These are phyloP conservation scores for Zaprionus camerounensis DNA, from an alignment of 1,140 invertebrate species.

Conservation along the genomic window DNA sequence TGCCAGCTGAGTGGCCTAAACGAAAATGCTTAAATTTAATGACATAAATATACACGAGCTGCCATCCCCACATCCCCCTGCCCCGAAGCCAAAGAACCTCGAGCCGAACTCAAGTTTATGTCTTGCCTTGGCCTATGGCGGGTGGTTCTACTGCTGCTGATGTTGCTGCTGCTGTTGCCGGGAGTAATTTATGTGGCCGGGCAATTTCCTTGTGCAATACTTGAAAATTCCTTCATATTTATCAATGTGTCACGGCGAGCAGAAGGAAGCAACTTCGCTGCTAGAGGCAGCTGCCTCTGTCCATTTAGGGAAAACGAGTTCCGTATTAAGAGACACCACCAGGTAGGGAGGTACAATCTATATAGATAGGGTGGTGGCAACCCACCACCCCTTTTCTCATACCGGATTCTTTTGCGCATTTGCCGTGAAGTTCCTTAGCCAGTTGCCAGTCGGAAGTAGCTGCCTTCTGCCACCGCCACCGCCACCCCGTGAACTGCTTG, in stretches of 20 bases:
- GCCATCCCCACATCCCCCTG: constrained; percentile 12
- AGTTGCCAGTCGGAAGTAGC: constrained; percentile 42
- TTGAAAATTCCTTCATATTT: constrained; percentile 57
- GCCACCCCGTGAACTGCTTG: constrained; percentile 59
- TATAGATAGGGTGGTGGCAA: neutral
- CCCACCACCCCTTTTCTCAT: constrained; percentile 55
- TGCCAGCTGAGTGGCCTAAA: constrained; percentile 83
- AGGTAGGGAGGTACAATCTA: neutral
- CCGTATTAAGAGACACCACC: constrained; percentile 5
- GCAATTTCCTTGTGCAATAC: constrained; percentile 49
- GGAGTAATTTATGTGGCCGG: constrained; percentile 41
- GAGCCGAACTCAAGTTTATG: neutral
- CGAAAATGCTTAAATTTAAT: constrained; percentile 85
- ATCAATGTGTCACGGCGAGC: constrained; percentile 67
- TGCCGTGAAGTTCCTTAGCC: neutral
- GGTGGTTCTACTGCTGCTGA: constrained; percentile 45
- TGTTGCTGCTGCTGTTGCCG: neutral
- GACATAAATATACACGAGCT: constrained; percentile 80
- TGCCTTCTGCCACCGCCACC: constrained; percentile 59
- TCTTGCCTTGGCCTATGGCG: constrained; percentile 40
- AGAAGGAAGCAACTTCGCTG: constrained; percentile 2
- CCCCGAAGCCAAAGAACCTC: neutral
- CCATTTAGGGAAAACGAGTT: constrained; percentile 77
- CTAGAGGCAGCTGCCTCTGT: constrained; percentile 48
- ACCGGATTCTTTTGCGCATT: constrained; percentile 62